A percentile compares a stretch with the other conserved stretches of the same genome.
These are phyloP conservation scores for Rhynchomys soricoides DNA, from an alignment of 2,113 vertebrate genomes.

Conservation along the genomic window DNA sequence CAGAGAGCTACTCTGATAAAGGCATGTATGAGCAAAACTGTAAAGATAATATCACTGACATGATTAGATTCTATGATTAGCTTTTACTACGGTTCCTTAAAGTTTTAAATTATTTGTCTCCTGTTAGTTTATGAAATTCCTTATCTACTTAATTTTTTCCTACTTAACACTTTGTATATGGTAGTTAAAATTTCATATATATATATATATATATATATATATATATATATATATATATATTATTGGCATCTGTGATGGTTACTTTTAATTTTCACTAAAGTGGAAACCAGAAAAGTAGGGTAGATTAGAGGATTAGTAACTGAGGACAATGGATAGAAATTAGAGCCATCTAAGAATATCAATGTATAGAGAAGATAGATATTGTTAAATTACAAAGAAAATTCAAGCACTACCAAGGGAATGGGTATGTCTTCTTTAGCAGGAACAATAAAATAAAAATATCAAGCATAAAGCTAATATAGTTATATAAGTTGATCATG, in stretches of 20 bases:
- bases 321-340: too few relatives aligned
- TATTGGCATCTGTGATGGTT: neutral
- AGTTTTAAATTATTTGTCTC: neutral
- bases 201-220: neutral
- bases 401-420: neutral
- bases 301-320: neutral
- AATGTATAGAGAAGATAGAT: neutral
- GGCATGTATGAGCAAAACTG: neutral
- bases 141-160: fast-evolving
- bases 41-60: neutral
- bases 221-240: neutral
- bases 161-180: neutral
- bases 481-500: neutral
- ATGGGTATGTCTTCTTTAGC: neutral
- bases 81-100: neutral
- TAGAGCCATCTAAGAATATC: neutral
- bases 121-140: neutral
- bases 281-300: fast-evolving
- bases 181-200: neutral
- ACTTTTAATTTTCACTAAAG: too few relatives aligned
- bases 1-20: neutral
- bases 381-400: neutral
- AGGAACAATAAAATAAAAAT: neutral
- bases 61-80: neutral
- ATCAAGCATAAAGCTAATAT: neutral